Evolutionary conservation across 1,140 invertebrate species (phyloP), one percentile per base, ranked within the genome.

Genomic region (Wasmannia auropunctata): DNA sequence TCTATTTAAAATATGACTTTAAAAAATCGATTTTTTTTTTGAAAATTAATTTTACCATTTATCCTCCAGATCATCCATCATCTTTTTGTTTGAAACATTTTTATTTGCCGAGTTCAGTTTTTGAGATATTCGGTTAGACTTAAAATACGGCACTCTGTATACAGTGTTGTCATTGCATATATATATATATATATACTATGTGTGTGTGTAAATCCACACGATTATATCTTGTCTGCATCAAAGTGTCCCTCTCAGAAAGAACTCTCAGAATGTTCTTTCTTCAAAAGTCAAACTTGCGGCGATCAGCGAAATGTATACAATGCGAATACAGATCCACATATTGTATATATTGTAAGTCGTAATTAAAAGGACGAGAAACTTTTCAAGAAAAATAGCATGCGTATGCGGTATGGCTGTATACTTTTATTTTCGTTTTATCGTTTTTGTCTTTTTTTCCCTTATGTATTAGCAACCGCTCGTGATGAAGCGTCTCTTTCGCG

Each of bases 381-480:
- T 87, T 65, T 22, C 37, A 60, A 84, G 49, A 67, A 88, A 79
- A 88, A 84, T 51, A 75, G 14, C 51, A 87, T 79, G 43, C 72
- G 19, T 86, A 58, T 85, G 34, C n/a, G 31, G 37, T 85, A 40
- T 85, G 49, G 46, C 79, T 85, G 63, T 84, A 69, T 72, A 72
- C 28, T 87, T 88, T 88, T 87, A 87, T 85, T 88, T 85, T 60
- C 34, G 25, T 79, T 37, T 58, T 77, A 40, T 79, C 56, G 40
- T 77, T 83, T 67, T 72, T 74, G 62, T 85, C 31, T 54, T 72
- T 40, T 56, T 87, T 74, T 60, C 60, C 37, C 28, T 87, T 28
- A 25, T 63, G 74, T 70, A 25, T 87, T 70, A 58, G 79, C 65
- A 70, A 83, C 28, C 34, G 34, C 37, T 79, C 79, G 28, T 63